Evolutionary conservation across 1,140 invertebrate species (phyloP).

Genomic region (Drosophila orosa): DNA sequence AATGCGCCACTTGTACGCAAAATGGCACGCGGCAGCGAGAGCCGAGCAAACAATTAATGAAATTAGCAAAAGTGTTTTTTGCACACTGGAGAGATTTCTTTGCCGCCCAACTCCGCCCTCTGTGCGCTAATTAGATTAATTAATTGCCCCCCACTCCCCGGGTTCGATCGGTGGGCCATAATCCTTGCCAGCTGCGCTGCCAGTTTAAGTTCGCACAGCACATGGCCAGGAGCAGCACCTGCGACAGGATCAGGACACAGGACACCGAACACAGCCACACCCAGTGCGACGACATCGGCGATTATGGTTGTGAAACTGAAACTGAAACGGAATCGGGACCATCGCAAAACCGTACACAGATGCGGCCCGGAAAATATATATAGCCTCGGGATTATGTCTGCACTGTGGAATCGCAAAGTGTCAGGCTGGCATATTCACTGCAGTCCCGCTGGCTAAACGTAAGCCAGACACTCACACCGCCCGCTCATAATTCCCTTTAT

Average conservation of each 20-base stretch:
- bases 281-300: constrained; percentile 51
- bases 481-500: constrained; percentile 47
- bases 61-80: constrained; percentile 66
- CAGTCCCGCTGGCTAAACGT: constrained; percentile 40
- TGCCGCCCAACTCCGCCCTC: neutral
- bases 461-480: constrained; percentile 43
- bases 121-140: constrained; percentile 43
- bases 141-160: constrained; percentile 26
- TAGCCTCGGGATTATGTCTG: constrained; percentile 61
- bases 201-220: constrained; percentile 12
- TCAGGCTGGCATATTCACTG: constrained; percentile 49
- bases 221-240: constrained; percentile 21
- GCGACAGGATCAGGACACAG: constrained; percentile 17
- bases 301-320: constrained; percentile 51
- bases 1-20: constrained; percentile 72
- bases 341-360: constrained; percentile 21
- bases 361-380: constrained; percentile 32
- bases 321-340: constrained; percentile 35
- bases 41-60: constrained; percentile 73
- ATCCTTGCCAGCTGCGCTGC: constrained; percentile 35
- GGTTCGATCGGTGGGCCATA: constrained; percentile 22
- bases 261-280: constrained; percentile 18
- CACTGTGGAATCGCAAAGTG: constrained; percentile 59
- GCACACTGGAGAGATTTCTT: constrained; percentile 15
- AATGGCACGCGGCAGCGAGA: constrained; percentile 49